These are phyloP conservation scores for Gari tellinella DNA, from an alignment of 2,888 invertebrate genomes.

Conservation along the genomic window DNA sequence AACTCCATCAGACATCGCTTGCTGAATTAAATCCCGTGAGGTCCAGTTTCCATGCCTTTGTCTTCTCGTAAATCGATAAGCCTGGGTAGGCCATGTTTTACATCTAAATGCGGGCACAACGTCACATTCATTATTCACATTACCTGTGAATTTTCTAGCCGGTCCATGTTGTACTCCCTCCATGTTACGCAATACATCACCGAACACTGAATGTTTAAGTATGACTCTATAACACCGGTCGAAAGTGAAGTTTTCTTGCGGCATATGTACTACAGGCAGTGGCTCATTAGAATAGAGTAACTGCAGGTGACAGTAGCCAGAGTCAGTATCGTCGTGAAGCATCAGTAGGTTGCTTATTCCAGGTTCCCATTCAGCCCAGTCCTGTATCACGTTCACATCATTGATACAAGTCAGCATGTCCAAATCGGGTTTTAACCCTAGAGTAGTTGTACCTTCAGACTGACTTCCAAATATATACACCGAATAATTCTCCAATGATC, in stretches of 20 bases:
- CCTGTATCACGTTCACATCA: constrained; percentile 5
- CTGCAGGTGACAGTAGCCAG: constrained; percentile 9
- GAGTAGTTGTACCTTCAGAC: constrained; percentile 1
- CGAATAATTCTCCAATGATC: too few relatives aligned
- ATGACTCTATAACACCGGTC: not conserved
- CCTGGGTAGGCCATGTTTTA: constrained; percentile 2
- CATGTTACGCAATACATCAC: not conserved
- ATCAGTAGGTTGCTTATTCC: constrained; percentile 16
- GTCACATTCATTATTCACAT: not conserved
- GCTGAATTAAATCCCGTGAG: not conserved
- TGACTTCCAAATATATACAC: constrained; percentile 5
- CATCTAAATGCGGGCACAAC: constrained; percentile 2
- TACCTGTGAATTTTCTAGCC: not conserved
- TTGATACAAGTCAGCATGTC: not conserved
- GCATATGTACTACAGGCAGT: not conserved
- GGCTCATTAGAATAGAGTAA: not conserved
- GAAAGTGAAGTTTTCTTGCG: not conserved
- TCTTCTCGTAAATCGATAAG: not conserved
- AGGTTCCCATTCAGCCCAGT: constrained; percentile 9
- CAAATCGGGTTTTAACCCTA: constrained; percentile 3
- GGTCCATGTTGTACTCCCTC: not conserved
- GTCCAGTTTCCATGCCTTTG: not conserved
- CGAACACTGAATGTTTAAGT: not conserved
- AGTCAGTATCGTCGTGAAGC: constrained; percentile 12
- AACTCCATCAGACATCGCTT: not conserved